Base-by-base conservation (phyloP, 2,797 vertebrate genomes). In the Cygnus olor region DNA sequence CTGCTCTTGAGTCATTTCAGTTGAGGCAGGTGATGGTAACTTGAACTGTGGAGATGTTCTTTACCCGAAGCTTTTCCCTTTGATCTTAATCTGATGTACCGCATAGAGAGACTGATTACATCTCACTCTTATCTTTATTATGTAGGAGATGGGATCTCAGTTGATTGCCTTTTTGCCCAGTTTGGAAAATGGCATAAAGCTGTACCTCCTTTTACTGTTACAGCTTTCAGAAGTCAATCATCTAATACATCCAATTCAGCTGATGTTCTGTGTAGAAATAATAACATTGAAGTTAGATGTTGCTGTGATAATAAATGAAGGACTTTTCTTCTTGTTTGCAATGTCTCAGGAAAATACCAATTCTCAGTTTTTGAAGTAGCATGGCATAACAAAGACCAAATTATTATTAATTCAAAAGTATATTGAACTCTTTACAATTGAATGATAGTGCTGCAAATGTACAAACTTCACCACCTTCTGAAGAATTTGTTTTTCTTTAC, bases 1-100 rank as follows among this genome's bases (percentile, higher is more conserved):
- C 88, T 95, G 90, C 93, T 97, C 91, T 94, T 92, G 93, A 97
- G 97, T 95, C 11, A 84, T 97, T 97, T 96, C 95, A 94, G 74
- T 95, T 90, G 60, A 71, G 92, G 91, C 95, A 96, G 90, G 78
- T 97, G 93, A 95, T 69, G 92, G 92, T 96, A 97, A 92, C 90
- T 97, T 94, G 94, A 97, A 94, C 95, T 93, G 88, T 93, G 24
- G 49, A 85, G 87, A 95, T 95, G 85, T 95, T 96, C 94, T 95
- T 87, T 95, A 73, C 38, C 79, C 88, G 60, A 96, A 95, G 82
- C 94, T 74, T 94, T 95, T 44, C 28, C 34, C 96, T 97, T 98
- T 98, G 97, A 97, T 97, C 93, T 97, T 96, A 82, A 95, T 90
- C 85, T 85, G 91, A 96, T 79, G 53, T 82, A 71, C 70, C 80